Conservation (phyloP, 2,888 invertebrate species). For the Athripsodes cinereus region DNA sequence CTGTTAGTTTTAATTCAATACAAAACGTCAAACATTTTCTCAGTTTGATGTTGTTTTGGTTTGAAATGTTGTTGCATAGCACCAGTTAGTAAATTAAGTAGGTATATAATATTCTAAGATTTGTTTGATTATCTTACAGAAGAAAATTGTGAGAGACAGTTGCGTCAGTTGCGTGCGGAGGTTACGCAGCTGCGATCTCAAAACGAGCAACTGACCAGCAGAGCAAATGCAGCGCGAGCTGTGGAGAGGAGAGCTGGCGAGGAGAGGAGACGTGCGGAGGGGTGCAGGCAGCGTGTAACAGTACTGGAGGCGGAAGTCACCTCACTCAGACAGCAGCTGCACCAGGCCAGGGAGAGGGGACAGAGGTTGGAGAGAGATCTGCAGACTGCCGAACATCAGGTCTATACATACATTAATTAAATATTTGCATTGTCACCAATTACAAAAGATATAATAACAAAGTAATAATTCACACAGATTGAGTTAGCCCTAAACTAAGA, state of each 20-base stretch:
- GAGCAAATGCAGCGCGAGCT: conserved; percentile 64
- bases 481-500: no score
- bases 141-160: conserved; percentile 14
- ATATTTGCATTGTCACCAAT: no score
- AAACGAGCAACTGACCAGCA: conserved; percentile 31
- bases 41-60: no score
- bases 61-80: no score
- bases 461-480: no score
- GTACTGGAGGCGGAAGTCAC: conserved; percentile 36
- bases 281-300: conserved; percentile 22
- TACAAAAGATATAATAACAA: no score
- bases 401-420: no score
- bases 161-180: conserved; percentile 64
- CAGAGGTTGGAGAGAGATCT: conserved; percentile 36
- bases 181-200: conserved; percentile 36
- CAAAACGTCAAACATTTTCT: no score
- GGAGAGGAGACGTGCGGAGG: conserved; percentile 57
- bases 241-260: conserved; percentile 79
- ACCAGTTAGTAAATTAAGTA: no score
- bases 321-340: conserved; percentile 38
- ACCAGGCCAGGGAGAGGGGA: conserved; percentile 34
- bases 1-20: no score
- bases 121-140: conserved; percentile 26
- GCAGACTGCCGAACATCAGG: conserved; percentile 36
- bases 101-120: no score